phyloP scores from a whole-genome alignment of 2,888 invertebrate species.

The Dicranocentrus wangi region DNA sequence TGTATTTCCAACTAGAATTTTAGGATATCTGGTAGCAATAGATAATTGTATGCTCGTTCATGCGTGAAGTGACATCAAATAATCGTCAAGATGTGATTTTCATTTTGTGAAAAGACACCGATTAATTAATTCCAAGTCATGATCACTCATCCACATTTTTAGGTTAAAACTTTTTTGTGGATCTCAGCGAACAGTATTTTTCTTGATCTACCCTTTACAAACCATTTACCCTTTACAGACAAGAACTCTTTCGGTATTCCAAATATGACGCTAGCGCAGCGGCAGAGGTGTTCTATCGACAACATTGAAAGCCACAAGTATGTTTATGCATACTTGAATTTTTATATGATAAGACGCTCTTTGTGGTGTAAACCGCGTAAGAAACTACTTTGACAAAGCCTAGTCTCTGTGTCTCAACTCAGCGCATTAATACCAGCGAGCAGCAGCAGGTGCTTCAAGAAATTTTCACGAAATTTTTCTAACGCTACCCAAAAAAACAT shows the following conservation, averaged over 20 bases:
- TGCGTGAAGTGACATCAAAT: conserved; percentile 54
- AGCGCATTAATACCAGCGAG: no score
- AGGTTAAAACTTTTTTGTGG: not conserved
- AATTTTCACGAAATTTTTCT: not conserved
- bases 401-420: no score
- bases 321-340: conserved; percentile 22
- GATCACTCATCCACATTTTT: conserved; percentile 18
- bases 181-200: not conserved
- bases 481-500: not conserved
- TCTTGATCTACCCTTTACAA: not conserved
- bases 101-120: conserved; percentile 8
- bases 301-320: not conserved
- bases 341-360: not conserved
- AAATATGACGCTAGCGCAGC: not conserved
- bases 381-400: conserved; percentile 1
- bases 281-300: not conserved
- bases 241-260: not conserved
- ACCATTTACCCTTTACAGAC: not conserved
- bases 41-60: conserved; percentile 44
- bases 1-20: no score
- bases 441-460: not conserved
- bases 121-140: conserved; percentile 57
- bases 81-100: conserved; percentile 1
- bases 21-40: not conserved
- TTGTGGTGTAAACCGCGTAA: conserved; percentile 1